Conservation (phyloP, 2,113 vertebrate genomes). For the Entelurus aequoreus region DNA sequence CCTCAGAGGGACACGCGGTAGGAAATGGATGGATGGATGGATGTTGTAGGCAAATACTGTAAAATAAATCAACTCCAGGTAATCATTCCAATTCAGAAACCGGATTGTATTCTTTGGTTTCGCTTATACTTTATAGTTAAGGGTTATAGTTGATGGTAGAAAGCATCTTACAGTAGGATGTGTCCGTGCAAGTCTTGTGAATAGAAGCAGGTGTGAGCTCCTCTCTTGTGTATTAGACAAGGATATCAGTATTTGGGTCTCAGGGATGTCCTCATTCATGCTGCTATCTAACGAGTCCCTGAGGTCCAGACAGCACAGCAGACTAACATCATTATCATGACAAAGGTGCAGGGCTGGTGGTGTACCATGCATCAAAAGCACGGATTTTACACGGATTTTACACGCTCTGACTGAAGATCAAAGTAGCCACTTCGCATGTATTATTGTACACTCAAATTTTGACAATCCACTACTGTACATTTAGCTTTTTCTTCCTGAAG, state of each 20-base stretch:
- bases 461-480: too few species aligned
- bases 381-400: constrained; percentile 47
- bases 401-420: constrained; percentile 16
- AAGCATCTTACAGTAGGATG: constrained; percentile 10
- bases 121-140: neutral
- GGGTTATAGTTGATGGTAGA: constrained; percentile 6
- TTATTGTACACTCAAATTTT: too few species aligned
- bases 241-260: constrained; percentile 20
- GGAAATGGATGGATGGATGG: too few species aligned
- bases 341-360: constrained; percentile 52
- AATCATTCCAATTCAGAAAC: too few species aligned
- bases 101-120: neutral
- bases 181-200: constrained; percentile 30
- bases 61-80: too few species aligned
- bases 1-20: too few species aligned
- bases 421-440: too few species aligned
- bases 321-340: constrained; percentile 63
- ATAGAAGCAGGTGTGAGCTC: constrained; percentile 50
- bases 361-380: constrained; percentile 40
- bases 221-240: constrained; percentile 42
- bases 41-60: too few species aligned
- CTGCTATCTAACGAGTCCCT: constrained; percentile 58
- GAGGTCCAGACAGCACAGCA: constrained; percentile 55
- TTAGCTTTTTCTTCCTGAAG: too few species aligned
- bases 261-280: constrained; percentile 41